These are phyloP conservation scores for Epinephelus moara DNA, from an alignment of 2,113 vertebrate genomes.

Conservation along the genomic window DNA sequence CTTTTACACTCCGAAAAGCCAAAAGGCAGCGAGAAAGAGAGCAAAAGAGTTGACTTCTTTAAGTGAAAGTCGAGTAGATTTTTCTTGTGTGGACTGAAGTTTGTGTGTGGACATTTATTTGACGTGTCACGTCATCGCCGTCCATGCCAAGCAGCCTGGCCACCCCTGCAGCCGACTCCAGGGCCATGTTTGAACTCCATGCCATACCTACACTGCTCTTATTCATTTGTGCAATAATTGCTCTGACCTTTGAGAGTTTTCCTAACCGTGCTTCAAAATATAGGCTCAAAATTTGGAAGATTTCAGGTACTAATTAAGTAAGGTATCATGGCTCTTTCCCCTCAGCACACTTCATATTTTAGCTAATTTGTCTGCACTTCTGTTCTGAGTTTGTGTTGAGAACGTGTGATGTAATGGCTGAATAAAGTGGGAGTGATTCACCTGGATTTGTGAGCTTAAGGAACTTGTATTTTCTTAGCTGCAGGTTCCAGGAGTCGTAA, in stretches of 20 bases:
- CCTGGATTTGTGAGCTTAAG: constrained; percentile 52
- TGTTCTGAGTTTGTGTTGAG: constrained; percentile 56
- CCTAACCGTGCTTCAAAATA: constrained; percentile 55
- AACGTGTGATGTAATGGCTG: constrained; percentile 65
- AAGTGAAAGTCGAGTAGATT: constrained; percentile 61
- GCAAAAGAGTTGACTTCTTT: constrained; percentile 37
- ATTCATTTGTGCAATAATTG: constrained; percentile 80
- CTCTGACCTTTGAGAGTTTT: constrained; percentile 72
- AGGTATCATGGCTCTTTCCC: constrained; percentile 45
- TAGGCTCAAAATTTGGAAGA: constrained; percentile 13
- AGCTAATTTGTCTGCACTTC: constrained; percentile 65
- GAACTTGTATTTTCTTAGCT: constrained; percentile 59
- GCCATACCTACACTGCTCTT: constrained; percentile 74
- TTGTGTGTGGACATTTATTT: constrained; percentile 78
- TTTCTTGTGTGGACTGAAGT: constrained; percentile 55
- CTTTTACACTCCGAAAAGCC: constrained; percentile 56
- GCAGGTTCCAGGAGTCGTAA: constrained; percentile 48
- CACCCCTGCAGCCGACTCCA: constrained; percentile 62
- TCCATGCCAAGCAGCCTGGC: constrained; percentile 62
- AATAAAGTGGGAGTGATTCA: constrained; percentile 54
- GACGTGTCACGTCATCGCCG: constrained; percentile 76
- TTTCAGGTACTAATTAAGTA: constrained; percentile 61
- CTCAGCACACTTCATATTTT: constrained; percentile 49
- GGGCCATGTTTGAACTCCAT: constrained; percentile 69
- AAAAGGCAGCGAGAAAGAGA: constrained; percentile 47